phyloP scores from a whole-genome alignment of 2,113 vertebrate species.

The Gallinago undulata region DNA sequence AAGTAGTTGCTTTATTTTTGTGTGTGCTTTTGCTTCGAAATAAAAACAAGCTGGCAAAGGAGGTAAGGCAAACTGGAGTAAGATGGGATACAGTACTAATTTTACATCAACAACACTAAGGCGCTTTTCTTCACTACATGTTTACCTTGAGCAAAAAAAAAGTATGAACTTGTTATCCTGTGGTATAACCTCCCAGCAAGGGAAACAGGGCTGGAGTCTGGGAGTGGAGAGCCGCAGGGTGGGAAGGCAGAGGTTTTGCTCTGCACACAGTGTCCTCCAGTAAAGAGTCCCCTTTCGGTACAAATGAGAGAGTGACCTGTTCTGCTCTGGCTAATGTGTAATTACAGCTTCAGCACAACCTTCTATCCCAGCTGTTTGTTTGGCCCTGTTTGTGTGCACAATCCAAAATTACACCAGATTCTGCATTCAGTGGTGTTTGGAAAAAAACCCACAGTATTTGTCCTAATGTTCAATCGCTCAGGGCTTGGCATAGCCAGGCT shows the following conservation, averaged over 20 bases:
- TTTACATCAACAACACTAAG: background rate
- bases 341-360: constrained; percentile 8
- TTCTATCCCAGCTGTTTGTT: background rate
- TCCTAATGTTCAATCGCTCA: background rate
- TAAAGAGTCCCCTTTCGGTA: background rate
- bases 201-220: background rate
- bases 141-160: background rate
- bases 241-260: background rate
- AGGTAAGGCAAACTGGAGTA: background rate
- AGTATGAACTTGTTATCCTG: rapidly evolving
- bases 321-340: constrained; percentile 21
- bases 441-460: background rate
- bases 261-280: background rate
- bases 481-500: background rate
- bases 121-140: background rate
- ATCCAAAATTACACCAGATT: background rate
- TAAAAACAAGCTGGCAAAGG: background rate
- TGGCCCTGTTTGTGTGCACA: background rate
- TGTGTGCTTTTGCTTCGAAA: background rate
- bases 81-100: background rate
- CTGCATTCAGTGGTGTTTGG: background rate
- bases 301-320: background rate
- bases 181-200: background rate
- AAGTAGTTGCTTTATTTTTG: background rate
- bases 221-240: background rate